These are phyloP conservation scores for Perdita meconis DNA, from an alignment of 2,888 invertebrate genomes.

Conservation along the genomic window DNA sequence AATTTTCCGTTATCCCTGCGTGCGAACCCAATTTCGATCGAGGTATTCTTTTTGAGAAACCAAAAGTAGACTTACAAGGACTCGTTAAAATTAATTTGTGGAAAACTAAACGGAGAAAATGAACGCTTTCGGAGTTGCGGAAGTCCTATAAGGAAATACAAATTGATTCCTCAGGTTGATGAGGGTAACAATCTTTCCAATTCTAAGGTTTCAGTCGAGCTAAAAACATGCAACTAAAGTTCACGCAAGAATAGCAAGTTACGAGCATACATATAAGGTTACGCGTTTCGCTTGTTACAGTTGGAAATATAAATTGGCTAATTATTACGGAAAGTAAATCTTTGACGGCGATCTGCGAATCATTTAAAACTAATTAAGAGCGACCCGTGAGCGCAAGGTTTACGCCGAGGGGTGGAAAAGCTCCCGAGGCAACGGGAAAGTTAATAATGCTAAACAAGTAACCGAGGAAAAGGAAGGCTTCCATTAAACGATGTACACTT, in stretches of 20 bases:
- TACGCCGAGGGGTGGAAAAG: slow-evolving; percentile 2
- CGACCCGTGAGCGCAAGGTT: neutral
- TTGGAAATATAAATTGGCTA: neutral
- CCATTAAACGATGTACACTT: slow-evolving; percentile 4
- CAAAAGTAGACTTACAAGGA: no score
- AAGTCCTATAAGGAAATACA: no score
- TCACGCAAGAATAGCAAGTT: no score
- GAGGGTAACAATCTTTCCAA: no score
- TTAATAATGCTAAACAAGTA: slow-evolving; percentile 20
- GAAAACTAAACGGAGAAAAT: no score
- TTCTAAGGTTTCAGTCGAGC: no score
- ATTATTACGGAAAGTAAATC: slow-evolving; percentile 27
- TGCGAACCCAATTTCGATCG: neutral
- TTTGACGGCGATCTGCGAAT: slow-evolving; percentile 18
- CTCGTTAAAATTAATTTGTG: no score
- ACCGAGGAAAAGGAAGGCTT: neutral
- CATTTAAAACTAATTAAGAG: slow-evolving; percentile 48
- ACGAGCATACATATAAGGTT: neutral
- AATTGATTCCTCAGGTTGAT: no score
- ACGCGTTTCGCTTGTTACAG: neutral
- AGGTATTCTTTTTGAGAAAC: no score
- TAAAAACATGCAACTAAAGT: no score
- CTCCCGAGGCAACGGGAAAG: neutral
- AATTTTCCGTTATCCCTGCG: neutral
- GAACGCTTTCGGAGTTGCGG: no score